These are phyloP conservation scores for Nematopogon swammerdamellus DNA, from an alignment of 2,888 invertebrate species.

Conservation along the genomic window DNA sequence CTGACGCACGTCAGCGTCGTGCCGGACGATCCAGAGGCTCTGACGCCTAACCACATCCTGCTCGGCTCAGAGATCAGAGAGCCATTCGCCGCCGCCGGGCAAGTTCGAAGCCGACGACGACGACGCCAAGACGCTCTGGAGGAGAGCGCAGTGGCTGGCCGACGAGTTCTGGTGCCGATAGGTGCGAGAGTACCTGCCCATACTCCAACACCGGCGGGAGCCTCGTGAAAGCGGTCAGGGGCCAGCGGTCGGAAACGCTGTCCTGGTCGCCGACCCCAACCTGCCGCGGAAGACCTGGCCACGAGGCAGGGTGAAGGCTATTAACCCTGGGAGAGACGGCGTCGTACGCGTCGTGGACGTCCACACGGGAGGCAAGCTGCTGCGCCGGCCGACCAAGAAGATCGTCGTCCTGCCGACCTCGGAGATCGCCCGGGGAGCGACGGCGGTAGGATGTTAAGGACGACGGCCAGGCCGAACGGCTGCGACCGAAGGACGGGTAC, in stretches of 20 bases:
- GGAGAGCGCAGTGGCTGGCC: neutral
- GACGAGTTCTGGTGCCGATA: slow-evolving; percentile 1
- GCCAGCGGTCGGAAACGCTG: neutral
- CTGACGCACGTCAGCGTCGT: slow-evolving; percentile 1
- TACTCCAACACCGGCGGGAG: slow-evolving; percentile 1
- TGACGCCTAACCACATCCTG: slow-evolving; percentile 3
- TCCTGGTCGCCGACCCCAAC: neutral
- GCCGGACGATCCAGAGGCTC: neutral
- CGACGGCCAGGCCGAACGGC: no score
- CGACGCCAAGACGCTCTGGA: neutral
- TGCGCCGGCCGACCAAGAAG: no score
- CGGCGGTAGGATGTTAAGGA: no score
- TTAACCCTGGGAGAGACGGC: neutral
- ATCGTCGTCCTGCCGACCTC: no score
- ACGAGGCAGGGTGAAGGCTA: neutral
- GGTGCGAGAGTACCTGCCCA: neutral
- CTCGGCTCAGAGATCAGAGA: neutral
- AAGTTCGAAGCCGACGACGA: neutral
- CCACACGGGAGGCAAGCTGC: no score
- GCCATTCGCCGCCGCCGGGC: neutral
- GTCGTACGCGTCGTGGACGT: neutral
- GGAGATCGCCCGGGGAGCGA: no score
- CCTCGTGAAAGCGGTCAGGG: neutral
- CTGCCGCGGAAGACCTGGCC: neutral
- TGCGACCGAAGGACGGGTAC: no score